A percentile compares a stretch with the other conserved stretches of the same genome.
phyloP scores from a whole-genome alignment of 2,888 invertebrate species.

The Harpalus rubripes region DNA sequence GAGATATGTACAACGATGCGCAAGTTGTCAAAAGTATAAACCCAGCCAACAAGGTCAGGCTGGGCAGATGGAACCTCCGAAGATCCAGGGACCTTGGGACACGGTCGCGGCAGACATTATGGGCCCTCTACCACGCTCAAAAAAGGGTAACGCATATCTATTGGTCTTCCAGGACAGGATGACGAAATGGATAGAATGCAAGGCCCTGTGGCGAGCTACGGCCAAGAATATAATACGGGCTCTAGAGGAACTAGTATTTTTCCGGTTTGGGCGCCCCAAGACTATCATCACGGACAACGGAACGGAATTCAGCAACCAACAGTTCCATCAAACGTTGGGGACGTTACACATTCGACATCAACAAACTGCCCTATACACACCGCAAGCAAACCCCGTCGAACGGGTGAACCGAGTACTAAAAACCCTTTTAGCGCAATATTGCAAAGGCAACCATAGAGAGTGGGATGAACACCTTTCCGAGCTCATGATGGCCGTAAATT shows the following conservation, averaged over 20 bases:
- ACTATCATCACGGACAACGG: constrained; percentile 69
- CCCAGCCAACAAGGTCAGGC: no score
- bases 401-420: constrained; percentile 71
- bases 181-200: constrained; percentile 69
- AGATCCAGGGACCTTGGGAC: no score
- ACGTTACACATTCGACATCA: constrained; percentile 53
- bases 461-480: no score
- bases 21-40: no score
- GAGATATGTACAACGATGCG: no score
- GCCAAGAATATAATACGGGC: constrained; percentile 58
- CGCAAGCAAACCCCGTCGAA: constrained; percentile 72
- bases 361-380: no score
- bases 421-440: constrained; percentile 70
- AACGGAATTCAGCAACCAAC: constrained; percentile 66
- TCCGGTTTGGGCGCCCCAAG: constrained; percentile 40
- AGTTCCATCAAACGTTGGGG: constrained; percentile 1
- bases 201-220: constrained; percentile 67
- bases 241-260: constrained; percentile 45
- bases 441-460: neutral
- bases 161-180: constrained; percentile 69
- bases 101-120: no score
- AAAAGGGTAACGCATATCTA: constrained; percentile 66
- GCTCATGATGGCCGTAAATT: no score
- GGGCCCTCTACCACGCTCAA: no score
- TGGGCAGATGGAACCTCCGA: no score